Evolutionary conservation across 2,888 invertebrate genomes (phyloP).

Genomic region (Idaea dimidiata): DNA sequence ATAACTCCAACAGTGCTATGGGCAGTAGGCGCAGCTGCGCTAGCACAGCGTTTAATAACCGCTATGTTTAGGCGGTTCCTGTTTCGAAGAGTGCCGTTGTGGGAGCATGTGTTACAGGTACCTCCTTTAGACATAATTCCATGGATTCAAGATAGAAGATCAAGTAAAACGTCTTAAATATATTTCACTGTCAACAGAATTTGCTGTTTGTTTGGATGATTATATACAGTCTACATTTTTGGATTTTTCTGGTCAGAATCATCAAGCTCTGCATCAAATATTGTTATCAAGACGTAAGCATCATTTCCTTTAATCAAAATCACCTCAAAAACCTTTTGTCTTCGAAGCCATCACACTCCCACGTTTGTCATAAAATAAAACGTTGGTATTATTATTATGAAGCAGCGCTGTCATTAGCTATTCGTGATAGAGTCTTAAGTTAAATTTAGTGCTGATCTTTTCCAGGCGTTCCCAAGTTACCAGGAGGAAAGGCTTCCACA

Average conservation of each 20-base stretch:
- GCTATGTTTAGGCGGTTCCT: slow-evolving; percentile 62
- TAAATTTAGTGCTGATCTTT: background rate
- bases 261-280: slow-evolving; percentile 56
- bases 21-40: slow-evolving; percentile 60
- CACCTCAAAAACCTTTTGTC: background rate
- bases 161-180: background rate
- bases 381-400: too few species aligned
- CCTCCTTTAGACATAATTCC: background rate
- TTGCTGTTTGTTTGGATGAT: slow-evolving; percentile 71
- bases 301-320: background rate
- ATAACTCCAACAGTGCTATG: slow-evolving; percentile 62
- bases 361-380: background rate
- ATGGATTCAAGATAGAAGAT: background rate
- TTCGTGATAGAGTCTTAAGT: too few species aligned
- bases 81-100: slow-evolving; percentile 64
- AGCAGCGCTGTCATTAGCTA: too few species aligned
- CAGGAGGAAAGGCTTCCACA: slow-evolving; percentile 31
- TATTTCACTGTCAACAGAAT: slow-evolving; percentile 45
- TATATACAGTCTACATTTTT: slow-evolving; percentile 71
- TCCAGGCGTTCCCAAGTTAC: slow-evolving; percentile 20
- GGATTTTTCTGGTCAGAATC: slow-evolving; percentile 55
- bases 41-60: slow-evolving; percentile 56
- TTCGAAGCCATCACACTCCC: background rate
- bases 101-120: slow-evolving; percentile 69
- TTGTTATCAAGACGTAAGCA: slow-evolving; percentile 55